phyloP scores from a whole-genome alignment of 2,797 vertebrate genomes.

The Trachops cirrhosus region DNA sequence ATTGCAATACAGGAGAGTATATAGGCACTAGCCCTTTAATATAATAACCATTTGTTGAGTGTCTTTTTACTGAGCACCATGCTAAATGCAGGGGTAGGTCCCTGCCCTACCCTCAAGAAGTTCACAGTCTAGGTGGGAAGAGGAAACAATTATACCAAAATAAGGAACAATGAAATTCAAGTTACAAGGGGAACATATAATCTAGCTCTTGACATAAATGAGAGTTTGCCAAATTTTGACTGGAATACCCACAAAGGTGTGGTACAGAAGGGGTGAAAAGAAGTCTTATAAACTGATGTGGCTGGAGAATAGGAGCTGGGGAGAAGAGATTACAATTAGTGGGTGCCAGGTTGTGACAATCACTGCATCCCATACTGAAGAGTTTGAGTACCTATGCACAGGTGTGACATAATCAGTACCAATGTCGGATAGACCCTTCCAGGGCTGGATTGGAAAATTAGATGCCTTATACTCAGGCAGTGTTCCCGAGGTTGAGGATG shows the following conservation, averaged over 20 bases:
- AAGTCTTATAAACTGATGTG: neutral
- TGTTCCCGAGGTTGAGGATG: neutral
- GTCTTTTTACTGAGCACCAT: neutral
- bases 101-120: neutral
- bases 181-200: neutral
- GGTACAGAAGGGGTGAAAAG: neutral
- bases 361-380: neutral
- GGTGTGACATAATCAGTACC: neutral
- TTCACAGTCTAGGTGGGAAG: neutral
- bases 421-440: neutral
- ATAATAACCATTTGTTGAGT: neutral
- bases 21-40: neutral
- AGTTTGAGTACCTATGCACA: neutral
- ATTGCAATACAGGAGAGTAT: neutral
- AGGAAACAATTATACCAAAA: neutral
- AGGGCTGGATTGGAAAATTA: neutral
- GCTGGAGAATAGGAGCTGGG: neutral
- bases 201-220: neutral
- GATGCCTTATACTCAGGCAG: neutral
- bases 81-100: neutral
- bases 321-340: neutral
- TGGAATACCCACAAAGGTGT: neutral
- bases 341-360: neutral
- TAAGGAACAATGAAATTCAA: neutral
- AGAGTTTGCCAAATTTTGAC: neutral